Evolutionary conservation across 2,113 vertebrate genomes (phyloP).

Genomic region (Heptranchias perlo): DNA sequence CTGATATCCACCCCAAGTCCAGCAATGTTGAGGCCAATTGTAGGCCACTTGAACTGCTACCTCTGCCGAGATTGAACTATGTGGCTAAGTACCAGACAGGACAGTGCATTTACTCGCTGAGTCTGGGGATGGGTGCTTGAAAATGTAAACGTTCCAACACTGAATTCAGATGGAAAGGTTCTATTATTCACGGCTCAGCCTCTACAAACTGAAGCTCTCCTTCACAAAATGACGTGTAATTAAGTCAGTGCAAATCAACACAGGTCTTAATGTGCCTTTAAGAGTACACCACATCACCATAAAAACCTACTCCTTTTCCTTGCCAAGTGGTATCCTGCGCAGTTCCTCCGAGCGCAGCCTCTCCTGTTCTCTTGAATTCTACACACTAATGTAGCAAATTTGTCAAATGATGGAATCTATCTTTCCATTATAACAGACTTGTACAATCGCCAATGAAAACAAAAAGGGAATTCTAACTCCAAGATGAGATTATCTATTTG

Average conservation of each 20-base stretch:
- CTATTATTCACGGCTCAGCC: not conserved
- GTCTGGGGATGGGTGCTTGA: too few species aligned
- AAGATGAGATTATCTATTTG: not conserved
- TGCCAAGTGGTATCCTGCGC: not conserved
- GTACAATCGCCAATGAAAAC: conserved; percentile 8
- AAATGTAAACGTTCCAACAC: not conserved
- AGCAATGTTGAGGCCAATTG: too few species aligned
- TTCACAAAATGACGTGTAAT: not conserved
- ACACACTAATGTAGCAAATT: not conserved
- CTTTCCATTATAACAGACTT: not conserved
- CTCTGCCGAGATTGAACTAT: too few species aligned
- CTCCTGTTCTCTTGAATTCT: not conserved
- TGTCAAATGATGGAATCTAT: not conserved
- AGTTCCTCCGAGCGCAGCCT: not conserved
- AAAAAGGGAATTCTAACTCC: not conserved
- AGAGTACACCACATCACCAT: not conserved
- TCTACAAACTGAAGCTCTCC: not conserved
- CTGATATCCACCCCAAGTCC: too few species aligned
- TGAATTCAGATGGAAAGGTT: not conserved
- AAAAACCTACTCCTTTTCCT: not conserved
- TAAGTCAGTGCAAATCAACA: not conserved
- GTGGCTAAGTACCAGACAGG: too few species aligned
- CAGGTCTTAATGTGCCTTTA: not conserved
- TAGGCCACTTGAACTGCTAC: too few species aligned
- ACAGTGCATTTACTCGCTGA: too few species aligned